These are phyloP conservation scores for mouse (Mus musculus) DNA, from an alignment of 2,113 vertebrate species.

Conservation along the genomic window GRCm39 chr4:83460501-83461000, in stretches of 20 bases:
- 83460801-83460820: neutral
- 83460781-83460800: neutral
- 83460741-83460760: slow-evolving; percentile 23
- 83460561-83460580: neutral
- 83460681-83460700: neutral
- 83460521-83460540: neutral
- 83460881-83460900: neutral
- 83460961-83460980: neutral
- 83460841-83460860: slow-evolving; percentile 20
- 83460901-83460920: neutral
- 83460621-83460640: neutral
- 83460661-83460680: neutral
- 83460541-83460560: neutral
- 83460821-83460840: slow-evolving; percentile 15
- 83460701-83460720: neutral
- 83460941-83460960: neutral
- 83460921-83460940: no score
- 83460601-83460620: neutral
- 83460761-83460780: slow-evolving; percentile 19
- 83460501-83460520: neutral
- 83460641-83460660: neutral
- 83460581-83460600: neutral
- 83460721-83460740: neutral
- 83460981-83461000: no score
- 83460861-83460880: neutral